phyloP scores from a whole-genome alignment of 2,888 invertebrate species.

The Atherix ibis region DNA sequence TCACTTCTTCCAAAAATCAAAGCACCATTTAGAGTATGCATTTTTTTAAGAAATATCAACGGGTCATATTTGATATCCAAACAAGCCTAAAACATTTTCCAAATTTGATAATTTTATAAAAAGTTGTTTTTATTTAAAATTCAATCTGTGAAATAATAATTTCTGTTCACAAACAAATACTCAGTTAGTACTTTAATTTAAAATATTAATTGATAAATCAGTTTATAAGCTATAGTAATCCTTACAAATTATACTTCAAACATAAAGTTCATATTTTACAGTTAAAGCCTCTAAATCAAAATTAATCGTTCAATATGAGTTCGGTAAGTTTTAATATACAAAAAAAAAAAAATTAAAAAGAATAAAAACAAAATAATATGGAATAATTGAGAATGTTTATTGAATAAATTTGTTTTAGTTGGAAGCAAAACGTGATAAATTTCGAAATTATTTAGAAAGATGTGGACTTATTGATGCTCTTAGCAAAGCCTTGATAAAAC shows the following conservation, averaged over 20 bases:
- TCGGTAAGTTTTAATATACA: slow-evolving; percentile 4
- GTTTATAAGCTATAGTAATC: no score
- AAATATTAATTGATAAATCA: no score
- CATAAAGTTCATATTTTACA: no score
- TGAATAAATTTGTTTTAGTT: slow-evolving; percentile 16
- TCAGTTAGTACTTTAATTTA: no score
- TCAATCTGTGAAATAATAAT: no score
- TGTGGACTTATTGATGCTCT: slow-evolving; percentile 31
- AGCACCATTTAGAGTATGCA: slow-evolving; percentile 25
- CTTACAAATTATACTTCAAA: no score
- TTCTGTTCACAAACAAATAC: no score
- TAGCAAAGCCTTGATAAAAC: slow-evolving; percentile 28
- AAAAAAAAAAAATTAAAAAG: background rate
- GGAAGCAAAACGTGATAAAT: slow-evolving; percentile 31
- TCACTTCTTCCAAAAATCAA: slow-evolving; percentile 25
- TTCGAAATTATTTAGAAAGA: slow-evolving; percentile 30
- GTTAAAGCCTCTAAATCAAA: no score
- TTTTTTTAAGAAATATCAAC: slow-evolving; percentile 28
- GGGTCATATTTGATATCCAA: slow-evolving; percentile 27
- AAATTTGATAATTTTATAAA: no score
- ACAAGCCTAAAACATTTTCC: slow-evolving; percentile 28
- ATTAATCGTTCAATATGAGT: slow-evolving; percentile 8
- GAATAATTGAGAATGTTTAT: background rate
- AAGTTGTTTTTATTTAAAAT: no score
- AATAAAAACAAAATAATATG: no score